Base-by-base conservation (phyloP, 2,797 vertebrate genomes). In the Lophotriccus pileatus region DNA sequence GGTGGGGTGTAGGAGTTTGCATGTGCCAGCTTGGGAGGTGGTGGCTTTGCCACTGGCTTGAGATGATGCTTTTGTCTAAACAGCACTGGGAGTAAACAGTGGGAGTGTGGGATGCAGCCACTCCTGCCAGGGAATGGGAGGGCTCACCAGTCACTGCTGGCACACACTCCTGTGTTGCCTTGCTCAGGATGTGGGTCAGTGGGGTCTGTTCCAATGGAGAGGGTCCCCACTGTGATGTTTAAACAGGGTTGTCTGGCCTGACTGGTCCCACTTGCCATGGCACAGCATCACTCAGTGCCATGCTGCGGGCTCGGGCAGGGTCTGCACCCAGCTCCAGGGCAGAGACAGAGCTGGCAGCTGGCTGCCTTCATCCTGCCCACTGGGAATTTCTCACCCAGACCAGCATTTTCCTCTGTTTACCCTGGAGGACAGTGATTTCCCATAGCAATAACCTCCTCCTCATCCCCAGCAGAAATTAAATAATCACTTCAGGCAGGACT, bases 161-260 rank as follows among this genome's bases (percentile, higher is more conserved):
- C 27, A 34, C 1, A 0, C 0, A 0, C 8, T 34, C 0, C 0
- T 8, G 37, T 14, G 28, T 67, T 83, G 84, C 59, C 13, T 76
- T 14, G 44, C 59, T 62, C 2, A 1, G 46, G 53, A 46, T 68
- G 36, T 14, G 44, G 32, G 5, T 21, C 12, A 1, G 30, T 4
- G n/a, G 52, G 9, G 28, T 49, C 52, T 52, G 58, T 16, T 41
- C 56, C 64, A 18, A 27, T 47, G 23, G 5, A 0, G 10, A 77
- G 37, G 56, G 37, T 32, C 74, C 20, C 1, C 0, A 0, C 19
- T n/a, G 28, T 62, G 41, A 23, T 1, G 0, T 36, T 91, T 62
- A 25, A 76, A 22, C 0, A 21, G 14, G 7, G 3, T 50, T 28
- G 3, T 53, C 53, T 50, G 36, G 37, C 25, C 23, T 3, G 2